phyloP scores from a whole-genome alignment of 2,888 invertebrate genomes.

The Drosophila borealis region DNA sequence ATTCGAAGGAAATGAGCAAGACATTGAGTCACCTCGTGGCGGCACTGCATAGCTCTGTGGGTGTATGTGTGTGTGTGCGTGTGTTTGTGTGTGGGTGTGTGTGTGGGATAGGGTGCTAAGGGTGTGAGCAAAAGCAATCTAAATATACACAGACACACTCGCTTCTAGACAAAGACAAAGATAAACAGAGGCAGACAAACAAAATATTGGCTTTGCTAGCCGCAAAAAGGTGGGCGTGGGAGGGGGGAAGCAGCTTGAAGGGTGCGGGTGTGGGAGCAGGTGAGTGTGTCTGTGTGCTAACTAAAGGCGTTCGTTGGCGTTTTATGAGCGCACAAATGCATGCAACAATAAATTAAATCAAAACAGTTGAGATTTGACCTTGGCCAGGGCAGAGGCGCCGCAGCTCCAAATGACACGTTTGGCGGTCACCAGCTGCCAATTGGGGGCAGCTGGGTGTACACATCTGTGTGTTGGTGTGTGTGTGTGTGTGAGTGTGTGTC shows the following conservation, averaged over 20 bases:
- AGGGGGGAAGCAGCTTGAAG: constrained; percentile 7
- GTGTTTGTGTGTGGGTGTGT: constrained; percentile 11
- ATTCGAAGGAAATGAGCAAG: constrained; percentile 71
- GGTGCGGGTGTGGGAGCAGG: constrained; percentile 46
- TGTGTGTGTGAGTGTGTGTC: constrained; percentile 17
- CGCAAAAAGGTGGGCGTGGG: constrained; percentile 27
- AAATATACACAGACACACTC: constrained; percentile 52
- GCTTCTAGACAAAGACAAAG: constrained; percentile 63
- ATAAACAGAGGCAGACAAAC: constrained; percentile 73
- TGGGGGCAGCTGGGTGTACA: constrained; percentile 9
- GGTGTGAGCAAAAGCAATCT: constrained; percentile 72
- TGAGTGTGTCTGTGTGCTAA: constrained; percentile 30
- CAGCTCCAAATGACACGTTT: constrained; percentile 47
- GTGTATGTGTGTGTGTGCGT: constrained; percentile 14
- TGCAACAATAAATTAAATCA: constrained; percentile 79
- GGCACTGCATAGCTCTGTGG: constrained; percentile 17
- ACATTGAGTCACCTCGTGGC: constrained; percentile 74
- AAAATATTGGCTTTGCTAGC: constrained; percentile 72
- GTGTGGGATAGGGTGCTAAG: constrained; percentile 8
- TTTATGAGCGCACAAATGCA: constrained; percentile 67
- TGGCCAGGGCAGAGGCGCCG: constrained; percentile 56
- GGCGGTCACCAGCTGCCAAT: constrained; percentile 50
- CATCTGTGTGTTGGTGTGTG: constrained; percentile 9
- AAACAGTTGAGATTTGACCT: constrained; percentile 75
- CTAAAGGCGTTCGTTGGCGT: constrained; percentile 23